Evolutionary conservation across 2,797 vertebrate species (phyloP).

Genomic region (Allochrocebus solatus): DNA sequence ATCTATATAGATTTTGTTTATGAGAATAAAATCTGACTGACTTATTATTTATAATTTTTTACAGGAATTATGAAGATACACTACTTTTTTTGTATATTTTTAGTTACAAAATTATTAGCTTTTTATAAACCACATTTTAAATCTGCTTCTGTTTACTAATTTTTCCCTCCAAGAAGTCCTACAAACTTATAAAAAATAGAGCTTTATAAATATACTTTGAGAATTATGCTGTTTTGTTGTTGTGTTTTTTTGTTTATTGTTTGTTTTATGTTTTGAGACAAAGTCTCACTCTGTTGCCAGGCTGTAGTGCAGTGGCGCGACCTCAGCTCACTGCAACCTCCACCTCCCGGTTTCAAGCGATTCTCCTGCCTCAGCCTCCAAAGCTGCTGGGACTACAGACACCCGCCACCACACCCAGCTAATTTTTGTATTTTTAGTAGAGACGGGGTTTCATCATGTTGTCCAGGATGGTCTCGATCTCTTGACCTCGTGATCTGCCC

Average conservation of each 20-base stretch:
- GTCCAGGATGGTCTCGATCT: neutral
- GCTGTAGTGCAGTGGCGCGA: neutral
- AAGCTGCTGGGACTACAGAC: neutral
- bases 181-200: slow-evolving; percentile 67
- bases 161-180: neutral
- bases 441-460: neutral
- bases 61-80: neutral
- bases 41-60: neutral
- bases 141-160: neutral
- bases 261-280: neutral
- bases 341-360: neutral
- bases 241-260: too few relatives aligned
- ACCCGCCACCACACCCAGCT: fast-evolving
- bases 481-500: neutral
- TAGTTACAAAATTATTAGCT: neutral
- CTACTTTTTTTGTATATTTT: neutral
- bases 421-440: neutral
- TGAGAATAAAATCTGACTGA: neutral
- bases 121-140: slow-evolving; percentile 34
- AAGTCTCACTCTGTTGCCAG: neutral
- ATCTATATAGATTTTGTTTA: neutral
- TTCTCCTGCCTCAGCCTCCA: neutral
- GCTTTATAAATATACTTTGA: slow-evolving; percentile 40
- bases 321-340: neutral
- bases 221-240: neutral